A percentile compares a stretch with the other conserved stretches of the same genome.
Evolutionary conservation across 2,113 vertebrate genomes (phyloP).

Genomic region (Quiscalus mexicanus): DNA sequence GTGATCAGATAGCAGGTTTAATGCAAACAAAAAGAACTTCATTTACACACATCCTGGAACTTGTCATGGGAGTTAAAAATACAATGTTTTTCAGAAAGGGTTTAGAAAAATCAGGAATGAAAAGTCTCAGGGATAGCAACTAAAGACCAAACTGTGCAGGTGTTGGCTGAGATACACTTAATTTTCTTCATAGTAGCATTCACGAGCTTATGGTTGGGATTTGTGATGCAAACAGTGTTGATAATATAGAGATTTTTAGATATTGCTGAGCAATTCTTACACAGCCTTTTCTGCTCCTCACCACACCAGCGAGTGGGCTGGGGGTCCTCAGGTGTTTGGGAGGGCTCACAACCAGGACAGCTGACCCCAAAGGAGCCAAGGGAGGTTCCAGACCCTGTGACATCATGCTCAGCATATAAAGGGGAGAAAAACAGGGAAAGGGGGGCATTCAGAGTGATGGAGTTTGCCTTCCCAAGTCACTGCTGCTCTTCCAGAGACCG

Average conservation of each 20-base stretch:
- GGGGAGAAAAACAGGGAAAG: background rate
- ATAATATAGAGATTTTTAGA: background rate
- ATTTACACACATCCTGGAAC: background rate
- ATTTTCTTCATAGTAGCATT: background rate
- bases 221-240: background rate
- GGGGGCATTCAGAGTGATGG: background rate
- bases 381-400: background rate
- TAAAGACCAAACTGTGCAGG: background rate
- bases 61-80: background rate
- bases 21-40: background rate
- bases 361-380: background rate
- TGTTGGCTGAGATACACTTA: background rate
- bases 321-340: background rate
- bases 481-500: background rate
- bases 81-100: background rate
- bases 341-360: background rate
- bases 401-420: background rate
- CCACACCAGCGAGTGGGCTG: rapidly evolving
- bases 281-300: background rate
- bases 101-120: background rate
- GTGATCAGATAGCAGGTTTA: background rate
- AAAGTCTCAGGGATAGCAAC: background rate
- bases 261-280: background rate
- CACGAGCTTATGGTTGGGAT: background rate
- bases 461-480: background rate